These are phyloP conservation scores for Folsomia manolachei DNA, from an alignment of 2,888 invertebrate genomes.

Conservation along the genomic window DNA sequence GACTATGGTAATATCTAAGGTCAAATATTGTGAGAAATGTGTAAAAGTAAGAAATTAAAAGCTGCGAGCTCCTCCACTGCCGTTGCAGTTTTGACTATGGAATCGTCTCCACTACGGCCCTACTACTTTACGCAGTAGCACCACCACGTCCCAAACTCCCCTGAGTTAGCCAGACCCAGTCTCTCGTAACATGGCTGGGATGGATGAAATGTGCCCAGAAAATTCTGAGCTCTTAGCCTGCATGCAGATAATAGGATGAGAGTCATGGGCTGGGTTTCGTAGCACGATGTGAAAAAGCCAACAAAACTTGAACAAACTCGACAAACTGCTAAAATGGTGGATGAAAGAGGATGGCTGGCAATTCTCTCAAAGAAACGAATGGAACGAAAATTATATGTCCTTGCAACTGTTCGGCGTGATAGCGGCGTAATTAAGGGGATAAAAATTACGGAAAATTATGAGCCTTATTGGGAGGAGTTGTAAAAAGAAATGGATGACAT, in stretches of 20 bases:
- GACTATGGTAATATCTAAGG: neutral
- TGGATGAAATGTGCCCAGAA: neutral
- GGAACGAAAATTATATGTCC: neutral
- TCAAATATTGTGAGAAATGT: neutral
- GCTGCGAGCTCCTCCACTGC: neutral
- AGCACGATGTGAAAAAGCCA: no score
- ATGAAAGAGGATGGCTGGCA: neutral
- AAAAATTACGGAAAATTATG: neutral
- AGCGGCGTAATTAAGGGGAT: conserved; percentile 6
- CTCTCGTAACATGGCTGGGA: neutral
- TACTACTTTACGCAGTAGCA: neutral
- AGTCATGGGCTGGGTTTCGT: conserved; percentile 3
- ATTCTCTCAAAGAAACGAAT: neutral
- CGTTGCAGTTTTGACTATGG: neutral
- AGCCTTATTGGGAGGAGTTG: neutral
- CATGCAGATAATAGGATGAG: no score
- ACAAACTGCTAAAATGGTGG: neutral
- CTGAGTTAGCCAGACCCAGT: neutral
- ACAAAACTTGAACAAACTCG: neutral
- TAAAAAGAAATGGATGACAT: neutral
- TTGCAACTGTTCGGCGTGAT: conserved; percentile 9
- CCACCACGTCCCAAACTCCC: neutral
- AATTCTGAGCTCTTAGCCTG: neutral
- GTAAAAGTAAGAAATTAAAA: neutral
- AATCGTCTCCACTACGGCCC: neutral